phyloP scores from a whole-genome alignment of 2,797 vertebrate species.

The Cossypha niveicapilla region DNA sequence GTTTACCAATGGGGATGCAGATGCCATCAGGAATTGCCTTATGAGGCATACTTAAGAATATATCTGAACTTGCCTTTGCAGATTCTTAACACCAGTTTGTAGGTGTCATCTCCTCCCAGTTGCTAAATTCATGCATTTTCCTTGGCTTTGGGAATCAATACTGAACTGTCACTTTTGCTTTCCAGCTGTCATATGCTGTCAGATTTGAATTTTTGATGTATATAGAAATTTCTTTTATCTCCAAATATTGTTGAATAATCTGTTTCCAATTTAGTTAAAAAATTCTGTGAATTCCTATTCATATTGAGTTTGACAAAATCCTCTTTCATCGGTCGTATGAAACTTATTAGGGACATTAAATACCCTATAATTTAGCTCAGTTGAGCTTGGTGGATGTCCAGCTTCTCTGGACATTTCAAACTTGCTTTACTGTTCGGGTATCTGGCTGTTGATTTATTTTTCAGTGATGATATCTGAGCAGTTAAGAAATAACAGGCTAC shows the following conservation, averaged over 20 bases:
- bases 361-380: background rate
- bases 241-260: background rate
- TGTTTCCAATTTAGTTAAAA: background rate
- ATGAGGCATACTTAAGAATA: background rate
- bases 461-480: background rate
- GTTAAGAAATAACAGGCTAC: background rate
- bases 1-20: background rate
- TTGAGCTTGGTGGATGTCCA: background rate
- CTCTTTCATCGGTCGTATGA: background rate
- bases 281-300: background rate
- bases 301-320: slow-evolving; percentile 4
- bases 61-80: background rate
- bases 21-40: background rate
- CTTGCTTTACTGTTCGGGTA: background rate
- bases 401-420: background rate
- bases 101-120: background rate
- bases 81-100: background rate
- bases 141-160: background rate
- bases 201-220: background rate
- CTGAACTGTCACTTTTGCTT: background rate
- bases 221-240: background rate
- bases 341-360: slow-evolving; percentile 5
- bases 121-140: background rate
- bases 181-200: background rate
- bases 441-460: background rate